Evolutionary conservation across 2,113 vertebrate species (phyloP).

Genomic region (Myotis yumanensis): DNA sequence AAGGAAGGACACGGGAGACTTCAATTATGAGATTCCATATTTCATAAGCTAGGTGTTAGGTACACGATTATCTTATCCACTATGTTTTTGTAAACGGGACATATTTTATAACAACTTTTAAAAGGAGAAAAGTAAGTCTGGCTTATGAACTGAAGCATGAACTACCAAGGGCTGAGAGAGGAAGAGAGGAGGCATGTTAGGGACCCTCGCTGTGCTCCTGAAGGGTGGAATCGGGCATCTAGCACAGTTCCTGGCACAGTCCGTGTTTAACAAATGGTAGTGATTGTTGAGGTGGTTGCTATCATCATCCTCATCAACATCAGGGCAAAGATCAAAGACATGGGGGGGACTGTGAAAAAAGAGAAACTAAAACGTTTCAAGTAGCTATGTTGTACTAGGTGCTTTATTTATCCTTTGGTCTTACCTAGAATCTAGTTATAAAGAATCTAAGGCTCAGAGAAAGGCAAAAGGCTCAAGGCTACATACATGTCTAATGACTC

Average conservation of each 20-base stretch:
- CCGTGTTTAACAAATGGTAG: not conserved
- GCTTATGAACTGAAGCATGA: not conserved
- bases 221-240: not conserved
- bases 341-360: not conserved
- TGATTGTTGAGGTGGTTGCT: not conserved
- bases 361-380: not conserved
- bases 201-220: too few species aligned
- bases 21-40: not conserved
- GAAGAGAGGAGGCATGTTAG: not conserved
- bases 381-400: not conserved
- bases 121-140: conserved; percentile 1
- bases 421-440: not conserved
- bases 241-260: not conserved
- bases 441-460: not conserved
- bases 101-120: conserved; percentile 18
- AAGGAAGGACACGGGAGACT: not conserved
- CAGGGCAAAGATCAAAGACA: not conserved
- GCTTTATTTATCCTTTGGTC: not conserved
- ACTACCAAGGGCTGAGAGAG: not conserved
- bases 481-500: conserved; percentile 59
- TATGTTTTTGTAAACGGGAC: not conserved
- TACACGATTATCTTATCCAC: not conserved
- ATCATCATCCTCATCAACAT: not conserved
- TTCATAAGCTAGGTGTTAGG: not conserved
- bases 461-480: conserved; percentile 23